These are phyloP conservation scores for Ellobius talpinus DNA, from an alignment of 2,113 vertebrate species.

Conservation along the genomic window DNA sequence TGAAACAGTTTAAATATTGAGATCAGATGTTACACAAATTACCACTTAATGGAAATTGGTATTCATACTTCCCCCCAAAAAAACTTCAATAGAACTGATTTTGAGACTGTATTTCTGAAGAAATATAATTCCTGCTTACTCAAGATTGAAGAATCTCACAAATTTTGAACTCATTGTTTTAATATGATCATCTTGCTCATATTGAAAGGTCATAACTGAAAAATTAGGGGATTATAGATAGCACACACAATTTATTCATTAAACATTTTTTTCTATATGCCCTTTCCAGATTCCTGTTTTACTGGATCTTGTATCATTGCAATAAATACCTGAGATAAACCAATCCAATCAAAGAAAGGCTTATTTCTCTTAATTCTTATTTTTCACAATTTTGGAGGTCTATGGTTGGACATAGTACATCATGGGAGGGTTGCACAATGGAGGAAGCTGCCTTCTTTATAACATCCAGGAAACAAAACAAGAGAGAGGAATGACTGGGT, in stretches of 20 bases:
- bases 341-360: background rate
- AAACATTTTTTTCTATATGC: background rate
- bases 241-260: background rate
- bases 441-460: background rate
- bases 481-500: background rate
- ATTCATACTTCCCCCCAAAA: background rate
- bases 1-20: background rate
- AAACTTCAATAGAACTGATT: background rate
- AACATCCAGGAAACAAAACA: background rate
- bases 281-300: background rate
- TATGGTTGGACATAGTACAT: too few relatives aligned
- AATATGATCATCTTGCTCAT: background rate
- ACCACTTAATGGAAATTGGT: background rate
- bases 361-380: background rate
- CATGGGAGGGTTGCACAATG: background rate
- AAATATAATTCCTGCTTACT: background rate
- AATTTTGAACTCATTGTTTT: background rate
- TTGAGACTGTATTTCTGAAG: background rate
- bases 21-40: conserved; percentile 14
- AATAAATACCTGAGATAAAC: background rate
- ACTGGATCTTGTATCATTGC: background rate
- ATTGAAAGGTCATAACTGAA: background rate
- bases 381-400: background rate
- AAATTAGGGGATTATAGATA: background rate
- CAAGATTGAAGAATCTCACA: background rate